These are phyloP conservation scores for Xenopus borealis DNA, from an alignment of 2,113 vertebrate genomes.

Conservation along the genomic window DNA sequence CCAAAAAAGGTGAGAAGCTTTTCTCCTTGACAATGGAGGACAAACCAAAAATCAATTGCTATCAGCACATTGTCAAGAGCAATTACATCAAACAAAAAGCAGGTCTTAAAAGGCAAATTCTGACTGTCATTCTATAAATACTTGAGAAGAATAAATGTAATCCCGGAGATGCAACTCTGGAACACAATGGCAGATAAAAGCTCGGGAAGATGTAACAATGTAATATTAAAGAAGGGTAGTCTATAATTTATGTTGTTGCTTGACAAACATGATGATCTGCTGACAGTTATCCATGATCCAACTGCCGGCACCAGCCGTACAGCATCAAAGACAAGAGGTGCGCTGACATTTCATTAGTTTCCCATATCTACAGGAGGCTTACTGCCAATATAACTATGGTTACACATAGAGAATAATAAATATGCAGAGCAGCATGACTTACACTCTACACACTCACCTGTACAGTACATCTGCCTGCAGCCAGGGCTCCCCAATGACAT, in stretches of 20 bases:
- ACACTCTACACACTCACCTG: too few relatives aligned
- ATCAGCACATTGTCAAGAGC: conserved; percentile 44
- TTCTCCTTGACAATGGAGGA: background rate
- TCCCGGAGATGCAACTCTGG: background rate
- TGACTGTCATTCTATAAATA: conserved; percentile 13
- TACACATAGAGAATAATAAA: too few relatives aligned
- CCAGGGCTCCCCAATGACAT: too few relatives aligned
- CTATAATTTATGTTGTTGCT: background rate
- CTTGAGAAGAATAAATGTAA: conserved; percentile 21
- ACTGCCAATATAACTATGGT: too few relatives aligned
- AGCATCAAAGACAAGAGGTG: too few relatives aligned
- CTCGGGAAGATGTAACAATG: conserved; percentile 13
- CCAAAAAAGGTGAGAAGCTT: background rate
- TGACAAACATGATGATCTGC: background rate
- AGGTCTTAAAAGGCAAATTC: conserved; percentile 35
- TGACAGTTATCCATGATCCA: background rate
- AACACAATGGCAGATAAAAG: background rate
- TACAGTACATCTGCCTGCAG: too few relatives aligned
- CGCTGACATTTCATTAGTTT: too few relatives aligned
- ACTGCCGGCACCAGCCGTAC: background rate
- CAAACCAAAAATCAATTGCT: conserved; percentile 31
- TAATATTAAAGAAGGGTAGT: background rate
- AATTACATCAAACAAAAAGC: conserved; percentile 44
- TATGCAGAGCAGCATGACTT: too few relatives aligned
- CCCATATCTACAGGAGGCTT: too few relatives aligned